phyloP scores from a whole-genome alignment of 2,113 vertebrate genomes.

The Phaethornis superciliosus region DNA sequence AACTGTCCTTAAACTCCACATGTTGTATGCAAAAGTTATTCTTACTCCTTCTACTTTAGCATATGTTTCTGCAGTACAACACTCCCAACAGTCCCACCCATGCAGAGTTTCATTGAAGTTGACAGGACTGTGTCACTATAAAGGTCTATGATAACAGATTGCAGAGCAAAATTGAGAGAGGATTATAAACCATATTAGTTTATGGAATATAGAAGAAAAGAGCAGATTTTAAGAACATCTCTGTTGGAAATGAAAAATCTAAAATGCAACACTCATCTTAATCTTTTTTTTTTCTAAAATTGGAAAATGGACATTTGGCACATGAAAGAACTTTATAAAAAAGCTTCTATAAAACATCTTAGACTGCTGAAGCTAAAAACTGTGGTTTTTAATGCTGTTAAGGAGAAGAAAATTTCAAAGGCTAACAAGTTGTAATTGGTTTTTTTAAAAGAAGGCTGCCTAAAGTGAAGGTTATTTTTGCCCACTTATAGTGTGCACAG shows the following conservation, averaged over 20 bases:
- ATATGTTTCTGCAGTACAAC: neutral
- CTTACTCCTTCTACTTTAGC: constrained; percentile 3
- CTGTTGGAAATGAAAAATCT: constrained; percentile 34
- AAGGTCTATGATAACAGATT: constrained; percentile 12
- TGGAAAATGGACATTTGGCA: neutral
- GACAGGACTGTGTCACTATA: neutral
- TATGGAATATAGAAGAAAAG: constrained; percentile 23
- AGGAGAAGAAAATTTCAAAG: constrained; percentile 37
- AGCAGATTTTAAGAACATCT: constrained; percentile 5
- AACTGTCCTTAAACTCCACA: neutral
- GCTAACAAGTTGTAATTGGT: constrained; percentile 29
- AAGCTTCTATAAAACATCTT: constrained; percentile 35
- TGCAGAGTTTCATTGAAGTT: neutral
- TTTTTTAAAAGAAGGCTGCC: constrained; percentile 31
- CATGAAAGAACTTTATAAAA: constrained; percentile 10
- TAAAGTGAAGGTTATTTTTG: constrained; percentile 43
- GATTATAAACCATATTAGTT: constrained; percentile 8
- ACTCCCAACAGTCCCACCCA: neutral
- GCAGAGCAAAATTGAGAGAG: neutral
- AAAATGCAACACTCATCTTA: neutral
- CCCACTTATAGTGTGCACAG: constrained; percentile 17
- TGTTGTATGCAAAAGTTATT: neutral
- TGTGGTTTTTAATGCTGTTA: constrained; percentile 14
- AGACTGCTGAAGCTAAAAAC: constrained; percentile 28
- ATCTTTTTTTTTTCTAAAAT: constrained; percentile 17